phyloP scores from a whole-genome alignment of 1,140 invertebrate species.

The Liolophura sinensis region DNA sequence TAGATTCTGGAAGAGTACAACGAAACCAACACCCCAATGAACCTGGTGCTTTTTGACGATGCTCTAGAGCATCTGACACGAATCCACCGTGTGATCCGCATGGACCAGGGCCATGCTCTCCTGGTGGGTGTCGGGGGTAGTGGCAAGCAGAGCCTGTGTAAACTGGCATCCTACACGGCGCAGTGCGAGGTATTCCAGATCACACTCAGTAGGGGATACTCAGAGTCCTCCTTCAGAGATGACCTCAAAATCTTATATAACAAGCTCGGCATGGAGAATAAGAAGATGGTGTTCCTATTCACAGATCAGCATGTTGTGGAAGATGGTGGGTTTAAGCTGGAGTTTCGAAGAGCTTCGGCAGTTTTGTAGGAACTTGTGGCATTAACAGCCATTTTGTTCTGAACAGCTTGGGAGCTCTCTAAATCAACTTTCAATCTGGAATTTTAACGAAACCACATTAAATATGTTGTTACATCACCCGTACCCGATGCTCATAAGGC shows the following conservation, averaged over 20 bases:
- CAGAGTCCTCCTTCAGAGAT: slow-evolving; percentile 78
- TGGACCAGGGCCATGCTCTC: slow-evolving; percentile 82
- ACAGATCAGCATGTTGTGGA: slow-evolving; percentile 74
- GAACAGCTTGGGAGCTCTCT: slow-evolving; percentile 61
- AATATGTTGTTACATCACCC: too few species aligned
- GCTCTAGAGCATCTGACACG: slow-evolving; percentile 85
- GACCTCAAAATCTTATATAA: slow-evolving; percentile 82
- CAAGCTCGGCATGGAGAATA: slow-evolving; percentile 75
- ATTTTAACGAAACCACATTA: neutral
- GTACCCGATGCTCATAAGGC: too few species aligned
- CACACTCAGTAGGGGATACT: slow-evolving; percentile 78
- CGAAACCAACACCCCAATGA: slow-evolving; percentile 67
- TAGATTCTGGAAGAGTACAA: slow-evolving; percentile 86
- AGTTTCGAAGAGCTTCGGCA: too few species aligned
- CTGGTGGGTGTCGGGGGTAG: slow-evolving; percentile 84
- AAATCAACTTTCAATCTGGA: too few species aligned
- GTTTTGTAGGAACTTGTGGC: too few species aligned
- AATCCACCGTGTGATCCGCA: slow-evolving; percentile 78
- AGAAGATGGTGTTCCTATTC: slow-evolving; percentile 81
- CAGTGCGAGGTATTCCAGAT: slow-evolving; percentile 82
- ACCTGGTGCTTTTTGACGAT: slow-evolving; percentile 86
- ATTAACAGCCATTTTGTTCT: too few species aligned
- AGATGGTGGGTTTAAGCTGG: slow-evolving; percentile 57
- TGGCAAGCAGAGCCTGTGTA: slow-evolving; percentile 72
- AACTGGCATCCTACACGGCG: slow-evolving; percentile 55